phyloP scores from a whole-genome alignment of 2,113 vertebrate species.

The Brachyistius frenatus region DNA sequence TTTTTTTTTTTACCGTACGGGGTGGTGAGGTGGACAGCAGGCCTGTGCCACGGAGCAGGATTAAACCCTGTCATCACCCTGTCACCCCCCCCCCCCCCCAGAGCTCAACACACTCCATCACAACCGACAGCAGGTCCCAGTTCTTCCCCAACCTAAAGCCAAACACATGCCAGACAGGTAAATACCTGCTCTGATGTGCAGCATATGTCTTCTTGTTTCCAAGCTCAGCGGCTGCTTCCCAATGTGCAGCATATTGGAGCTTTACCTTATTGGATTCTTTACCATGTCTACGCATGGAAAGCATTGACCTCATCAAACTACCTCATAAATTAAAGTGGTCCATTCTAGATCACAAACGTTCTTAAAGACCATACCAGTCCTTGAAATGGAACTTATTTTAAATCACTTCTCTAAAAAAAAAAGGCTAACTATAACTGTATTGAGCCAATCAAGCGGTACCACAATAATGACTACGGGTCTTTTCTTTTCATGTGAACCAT shows the following conservation, averaged over 20 bases:
- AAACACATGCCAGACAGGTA: constrained; percentile 66
- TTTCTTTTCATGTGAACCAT: constrained; percentile 49
- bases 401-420: constrained; percentile 23
- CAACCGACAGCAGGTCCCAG: constrained; percentile 59
- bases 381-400: constrained; percentile 39
- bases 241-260: constrained; percentile 20
- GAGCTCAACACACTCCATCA: constrained; percentile 60
- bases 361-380: constrained; percentile 22
- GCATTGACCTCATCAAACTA: constrained; percentile 63
- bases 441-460: constrained; percentile 23
- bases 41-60: constrained; percentile 51
- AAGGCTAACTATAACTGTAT: constrained; percentile 28
- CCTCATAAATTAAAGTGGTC: constrained; percentile 53
- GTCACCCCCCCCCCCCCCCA: constrained; percentile 22
- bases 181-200: constrained; percentile 43
- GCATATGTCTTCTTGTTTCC: constrained; percentile 44
- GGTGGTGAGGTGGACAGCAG: constrained; percentile 46
- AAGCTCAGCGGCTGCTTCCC: constrained; percentile 6
- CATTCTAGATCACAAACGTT: constrained; percentile 34
- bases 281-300: constrained; percentile 48
- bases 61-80: constrained; percentile 72
- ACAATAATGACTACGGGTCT: constrained; percentile 16
- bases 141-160: constrained; percentile 39
- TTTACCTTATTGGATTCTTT: constrained; percentile 48
- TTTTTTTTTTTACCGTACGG: constrained; percentile 22